Evolutionary conservation across 2,797 vertebrate species (phyloP).

Genomic region (Morelia viridis): DNA sequence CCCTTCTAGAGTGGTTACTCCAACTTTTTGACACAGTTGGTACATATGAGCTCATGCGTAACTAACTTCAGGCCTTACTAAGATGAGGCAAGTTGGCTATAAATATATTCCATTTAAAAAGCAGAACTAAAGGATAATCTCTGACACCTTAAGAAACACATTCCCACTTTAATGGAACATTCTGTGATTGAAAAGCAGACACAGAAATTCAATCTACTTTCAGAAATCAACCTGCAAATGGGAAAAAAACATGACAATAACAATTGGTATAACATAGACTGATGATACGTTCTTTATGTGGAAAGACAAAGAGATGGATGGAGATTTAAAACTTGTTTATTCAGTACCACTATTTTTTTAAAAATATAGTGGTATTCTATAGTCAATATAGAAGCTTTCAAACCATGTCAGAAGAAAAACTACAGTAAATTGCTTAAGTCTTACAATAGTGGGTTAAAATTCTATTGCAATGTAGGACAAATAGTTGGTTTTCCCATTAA

Average conservation of each 20-base stretch:
- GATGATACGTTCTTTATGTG: neutral
- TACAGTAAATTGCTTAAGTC: conserved; percentile 40
- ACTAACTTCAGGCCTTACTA: conserved; percentile 1
- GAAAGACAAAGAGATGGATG: neutral
- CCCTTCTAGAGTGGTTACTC: neutral
- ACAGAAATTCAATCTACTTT: neutral
- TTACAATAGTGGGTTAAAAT: conserved; percentile 30
- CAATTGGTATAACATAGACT: neutral
- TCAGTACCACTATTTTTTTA: neutral
- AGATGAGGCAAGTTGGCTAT: conserved; percentile 10
- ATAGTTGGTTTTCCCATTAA: conserved; percentile 44
- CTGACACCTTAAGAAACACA: neutral
- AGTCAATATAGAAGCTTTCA: neutral
- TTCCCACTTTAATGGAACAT: conserved; percentile 5
- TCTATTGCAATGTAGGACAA: conserved; percentile 48
- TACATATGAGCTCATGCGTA: neutral
- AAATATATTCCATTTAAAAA: conserved; percentile 23
- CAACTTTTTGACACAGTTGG: conserved; percentile 15
- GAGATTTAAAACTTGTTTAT: neutral
- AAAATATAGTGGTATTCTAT: neutral
- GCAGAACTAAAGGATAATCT: neutral
- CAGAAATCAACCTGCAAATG: neutral
- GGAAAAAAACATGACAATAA: conserved; percentile 22
- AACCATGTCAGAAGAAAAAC: neutral
- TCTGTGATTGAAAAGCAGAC: conserved; percentile 36